Conservation (phyloP, 2,797 vertebrate species). For the Dallia pectoralis region DNA sequence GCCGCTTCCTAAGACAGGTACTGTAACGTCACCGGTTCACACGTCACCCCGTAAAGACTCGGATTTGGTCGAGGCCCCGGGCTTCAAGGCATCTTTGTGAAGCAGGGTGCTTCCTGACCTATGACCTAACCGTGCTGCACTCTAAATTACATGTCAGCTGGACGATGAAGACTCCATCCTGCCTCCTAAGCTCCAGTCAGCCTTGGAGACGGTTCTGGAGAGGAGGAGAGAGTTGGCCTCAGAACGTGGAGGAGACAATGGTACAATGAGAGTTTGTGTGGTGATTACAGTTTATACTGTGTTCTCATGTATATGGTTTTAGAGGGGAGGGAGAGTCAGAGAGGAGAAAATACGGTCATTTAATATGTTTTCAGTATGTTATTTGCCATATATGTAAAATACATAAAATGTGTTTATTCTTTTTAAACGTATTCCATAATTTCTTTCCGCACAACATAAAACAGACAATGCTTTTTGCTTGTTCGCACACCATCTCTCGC, state of each 20-base stretch:
- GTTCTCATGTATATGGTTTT: no score
- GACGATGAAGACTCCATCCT: slow-evolving; percentile 95
- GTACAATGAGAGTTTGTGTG: neutral
- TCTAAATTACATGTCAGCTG: slow-evolving; percentile 71
- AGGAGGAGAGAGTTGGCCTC: slow-evolving; percentile 85
- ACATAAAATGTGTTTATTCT: neutral
- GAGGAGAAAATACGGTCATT: no score
- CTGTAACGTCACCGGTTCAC: neutral
- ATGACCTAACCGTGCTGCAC: neutral
- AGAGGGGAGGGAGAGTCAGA: no score
- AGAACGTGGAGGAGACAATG: slow-evolving; percentile 77
- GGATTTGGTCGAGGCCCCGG: neutral
- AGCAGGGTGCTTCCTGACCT: neutral
- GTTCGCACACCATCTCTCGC: neutral
- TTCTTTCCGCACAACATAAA: neutral
- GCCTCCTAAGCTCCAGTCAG: slow-evolving; percentile 91
- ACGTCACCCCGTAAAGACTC: neutral
- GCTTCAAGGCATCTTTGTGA: neutral
- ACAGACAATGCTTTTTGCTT: neutral
- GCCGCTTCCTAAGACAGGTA: slow-evolving; percentile 88
- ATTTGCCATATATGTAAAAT: neutral
- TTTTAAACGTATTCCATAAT: neutral
- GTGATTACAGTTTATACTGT: no score
- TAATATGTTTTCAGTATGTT: neutral
- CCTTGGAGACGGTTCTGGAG: slow-evolving; percentile 90